phyloP scores from a whole-genome alignment of 2,113 vertebrate species.

The Saccopteryx leptura region DNA sequence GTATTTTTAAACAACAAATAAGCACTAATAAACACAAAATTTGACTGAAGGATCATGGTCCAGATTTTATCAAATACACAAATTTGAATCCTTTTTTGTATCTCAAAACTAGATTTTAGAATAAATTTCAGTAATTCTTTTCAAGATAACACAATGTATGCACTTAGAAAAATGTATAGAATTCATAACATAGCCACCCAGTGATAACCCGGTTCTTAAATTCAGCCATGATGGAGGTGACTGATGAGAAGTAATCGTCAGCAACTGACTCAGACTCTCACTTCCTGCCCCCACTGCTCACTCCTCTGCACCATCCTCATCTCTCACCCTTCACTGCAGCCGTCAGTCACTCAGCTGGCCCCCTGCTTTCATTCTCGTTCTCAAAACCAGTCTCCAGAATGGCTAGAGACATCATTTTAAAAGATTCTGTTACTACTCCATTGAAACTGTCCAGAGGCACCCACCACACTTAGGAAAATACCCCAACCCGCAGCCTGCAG shows the following conservation, averaged over 20 bases:
- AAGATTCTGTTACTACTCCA: background rate
- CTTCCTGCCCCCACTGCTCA: background rate
- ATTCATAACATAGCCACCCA: background rate
- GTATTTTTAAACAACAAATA: background rate
- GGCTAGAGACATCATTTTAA: background rate
- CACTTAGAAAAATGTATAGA: background rate
- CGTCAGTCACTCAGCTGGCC: background rate
- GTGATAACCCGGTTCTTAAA: background rate
- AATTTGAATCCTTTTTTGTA: background rate
- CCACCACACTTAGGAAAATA: background rate
- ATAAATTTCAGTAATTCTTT: background rate
- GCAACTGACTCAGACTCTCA: background rate
- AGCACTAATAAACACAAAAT: conserved; percentile 37
- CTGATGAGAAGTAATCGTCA: background rate
- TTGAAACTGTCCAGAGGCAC: background rate
- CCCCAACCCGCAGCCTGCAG: background rate
- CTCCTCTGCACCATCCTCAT: background rate
- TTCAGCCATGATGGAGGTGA: background rate
- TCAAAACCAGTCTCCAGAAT: background rate
- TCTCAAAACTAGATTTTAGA: conserved; percentile 51
- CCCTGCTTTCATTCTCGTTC: conserved; percentile 1
- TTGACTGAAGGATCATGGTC: background rate
- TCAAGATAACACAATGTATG: conserved; percentile 11
- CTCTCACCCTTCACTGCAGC: background rate
- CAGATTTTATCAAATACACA: conserved; percentile 41